Conservation (phyloP, 2,888 invertebrate genomes). For the Gordius sp. region DNA sequence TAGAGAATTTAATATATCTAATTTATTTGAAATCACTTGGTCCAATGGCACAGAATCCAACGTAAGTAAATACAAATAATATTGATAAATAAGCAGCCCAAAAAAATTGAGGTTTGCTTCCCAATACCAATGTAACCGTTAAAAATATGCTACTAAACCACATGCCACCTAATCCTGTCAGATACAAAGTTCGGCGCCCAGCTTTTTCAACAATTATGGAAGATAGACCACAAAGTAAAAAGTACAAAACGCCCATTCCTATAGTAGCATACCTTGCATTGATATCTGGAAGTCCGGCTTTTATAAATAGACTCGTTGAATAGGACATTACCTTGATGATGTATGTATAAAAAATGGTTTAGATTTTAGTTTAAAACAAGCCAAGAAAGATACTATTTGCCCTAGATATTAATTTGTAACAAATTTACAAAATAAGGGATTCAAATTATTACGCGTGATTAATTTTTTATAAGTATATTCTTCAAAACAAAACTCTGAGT, state of each 20-base stretch:
- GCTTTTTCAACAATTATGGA: constrained; percentile 50
- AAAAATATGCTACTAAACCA: constrained; percentile 25
- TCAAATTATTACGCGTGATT: no score
- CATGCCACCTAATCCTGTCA: constrained; percentile 55
- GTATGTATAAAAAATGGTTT: no score
- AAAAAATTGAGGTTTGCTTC: not conserved
- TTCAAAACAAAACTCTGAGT: no score
- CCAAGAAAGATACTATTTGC: no score
- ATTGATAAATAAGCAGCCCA: constrained; percentile 47
- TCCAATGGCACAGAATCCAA: constrained; percentile 64
- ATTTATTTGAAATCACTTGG: constrained; percentile 31
- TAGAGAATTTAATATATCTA: not conserved
- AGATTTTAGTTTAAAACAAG: no score
- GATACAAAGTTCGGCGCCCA: constrained; percentile 51
- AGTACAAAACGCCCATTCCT: constrained; percentile 45
- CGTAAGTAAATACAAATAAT: constrained; percentile 47
- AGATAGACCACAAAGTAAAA: constrained; percentile 55
- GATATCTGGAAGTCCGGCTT: not conserved
- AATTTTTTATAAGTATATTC: no score
- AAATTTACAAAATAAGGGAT: no score
- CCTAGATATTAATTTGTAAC: no score
- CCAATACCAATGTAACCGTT: constrained; percentile 17
- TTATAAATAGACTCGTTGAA: constrained; percentile 8
- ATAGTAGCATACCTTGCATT: not conserved
- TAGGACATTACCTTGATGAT: not conserved